Conservation (phyloP, 2,888 invertebrate genomes). For the Drosophila acutilabella region DNA sequence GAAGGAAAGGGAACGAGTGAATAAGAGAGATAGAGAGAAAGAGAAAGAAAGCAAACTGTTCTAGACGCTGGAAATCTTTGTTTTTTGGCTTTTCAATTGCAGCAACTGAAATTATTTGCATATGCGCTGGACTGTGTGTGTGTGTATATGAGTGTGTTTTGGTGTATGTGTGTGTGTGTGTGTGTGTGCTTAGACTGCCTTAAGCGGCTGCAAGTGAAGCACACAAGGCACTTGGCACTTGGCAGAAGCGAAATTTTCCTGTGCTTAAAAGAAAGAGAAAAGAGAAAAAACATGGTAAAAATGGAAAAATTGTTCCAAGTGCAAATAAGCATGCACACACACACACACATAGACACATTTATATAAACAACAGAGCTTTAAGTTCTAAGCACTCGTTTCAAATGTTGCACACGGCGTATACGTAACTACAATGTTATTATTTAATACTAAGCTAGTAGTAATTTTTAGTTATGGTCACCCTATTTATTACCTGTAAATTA, state of each 20-base stretch:
- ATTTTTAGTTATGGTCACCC: no score
- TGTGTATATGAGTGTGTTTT: constrained; percentile 3
- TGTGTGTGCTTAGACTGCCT: constrained; percentile 42
- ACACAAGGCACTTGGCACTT: constrained; percentile 69
- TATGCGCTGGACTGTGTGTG: constrained; percentile 43
- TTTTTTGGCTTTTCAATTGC: constrained; percentile 67
- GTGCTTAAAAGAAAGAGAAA: constrained; percentile 38
- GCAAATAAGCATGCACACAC: constrained; percentile 17
- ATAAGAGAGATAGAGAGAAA: not conserved
- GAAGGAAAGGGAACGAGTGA: not conserved
- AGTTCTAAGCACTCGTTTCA: not conserved
- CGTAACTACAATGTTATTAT: not conserved
- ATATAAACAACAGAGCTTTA: constrained; percentile 18
- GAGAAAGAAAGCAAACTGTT: not conserved
- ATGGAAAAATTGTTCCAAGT: constrained; percentile 24
- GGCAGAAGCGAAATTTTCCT: constrained; percentile 53
- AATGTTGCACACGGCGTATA: constrained; percentile 15
- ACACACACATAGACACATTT: not conserved
- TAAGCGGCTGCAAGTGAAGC: constrained; percentile 69
- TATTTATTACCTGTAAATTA: no score
- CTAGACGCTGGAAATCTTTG: constrained; percentile 18
- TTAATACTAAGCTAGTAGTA: no score
- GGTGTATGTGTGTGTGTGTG: constrained; percentile 11
- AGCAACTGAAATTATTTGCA: constrained; percentile 71
- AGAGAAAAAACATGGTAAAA: constrained; percentile 29